Evolutionary conservation across 2,113 vertebrate species (phyloP).

Genomic region (Dasyurus viverrinus): DNA sequence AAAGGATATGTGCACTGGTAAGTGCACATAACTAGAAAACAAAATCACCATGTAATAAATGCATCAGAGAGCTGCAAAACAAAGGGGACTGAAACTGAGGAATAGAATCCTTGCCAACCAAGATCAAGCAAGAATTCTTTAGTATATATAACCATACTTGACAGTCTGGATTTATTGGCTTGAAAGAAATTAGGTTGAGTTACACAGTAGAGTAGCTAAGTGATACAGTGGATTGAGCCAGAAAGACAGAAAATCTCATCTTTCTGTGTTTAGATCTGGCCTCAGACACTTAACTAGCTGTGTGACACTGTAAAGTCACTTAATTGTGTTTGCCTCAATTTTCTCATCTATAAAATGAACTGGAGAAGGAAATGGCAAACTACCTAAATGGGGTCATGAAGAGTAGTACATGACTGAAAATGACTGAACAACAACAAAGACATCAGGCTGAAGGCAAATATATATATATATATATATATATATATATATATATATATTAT

Average conservation of each 20-base stretch:
- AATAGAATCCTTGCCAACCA: neutral
- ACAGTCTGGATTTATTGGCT: neutral
- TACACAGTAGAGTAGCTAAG: neutral
- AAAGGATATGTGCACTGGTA: neutral
- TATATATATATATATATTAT: no score
- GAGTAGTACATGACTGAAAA: neutral
- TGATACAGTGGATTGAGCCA: neutral
- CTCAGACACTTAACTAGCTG: neutral
- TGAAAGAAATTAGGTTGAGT: neutral
- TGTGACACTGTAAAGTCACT: neutral
- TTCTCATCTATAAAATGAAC: neutral
- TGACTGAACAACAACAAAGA: neutral
- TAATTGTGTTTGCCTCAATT: neutral
- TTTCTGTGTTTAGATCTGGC: neutral
- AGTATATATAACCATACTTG: neutral
- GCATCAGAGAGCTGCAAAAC: neutral
- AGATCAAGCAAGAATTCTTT: neutral
- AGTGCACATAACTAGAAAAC: neutral
- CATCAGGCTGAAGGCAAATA: neutral
- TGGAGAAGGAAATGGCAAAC: no score
- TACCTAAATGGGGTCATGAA: neutral
- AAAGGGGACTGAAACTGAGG: neutral
- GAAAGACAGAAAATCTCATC: neutral
- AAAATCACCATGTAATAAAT: neutral
- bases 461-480: no score